Evolutionary conservation across 2,888 invertebrate species (phyloP).

Genomic region (Spialia ferax): DNA sequence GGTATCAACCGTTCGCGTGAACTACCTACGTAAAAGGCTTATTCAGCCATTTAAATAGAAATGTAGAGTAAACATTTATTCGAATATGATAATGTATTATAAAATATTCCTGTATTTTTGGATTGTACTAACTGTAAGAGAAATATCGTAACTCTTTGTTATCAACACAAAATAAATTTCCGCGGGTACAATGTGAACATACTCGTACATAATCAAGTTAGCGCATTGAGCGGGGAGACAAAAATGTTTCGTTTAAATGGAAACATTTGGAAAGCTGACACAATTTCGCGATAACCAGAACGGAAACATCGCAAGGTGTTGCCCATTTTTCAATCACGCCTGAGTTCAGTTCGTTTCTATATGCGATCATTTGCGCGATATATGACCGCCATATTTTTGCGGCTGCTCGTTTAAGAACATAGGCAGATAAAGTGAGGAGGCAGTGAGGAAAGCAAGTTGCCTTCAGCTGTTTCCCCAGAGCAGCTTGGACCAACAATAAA

Average conservation of each 20-base stretch:
- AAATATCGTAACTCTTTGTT: not conserved
- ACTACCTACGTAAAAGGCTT: too few relatives aligned
- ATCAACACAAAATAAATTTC: constrained; percentile 1
- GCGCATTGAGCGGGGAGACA: constrained; percentile 8
- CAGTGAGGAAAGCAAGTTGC: too few relatives aligned
- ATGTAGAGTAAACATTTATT: too few relatives aligned
- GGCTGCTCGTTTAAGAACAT: constrained; percentile 34
- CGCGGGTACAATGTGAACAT: not conserved
- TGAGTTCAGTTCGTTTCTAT: constrained; percentile 63
- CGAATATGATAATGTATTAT: not conserved
- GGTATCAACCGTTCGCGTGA: too few relatives aligned
- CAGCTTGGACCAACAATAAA: too few relatives aligned
- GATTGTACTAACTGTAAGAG: not conserved
- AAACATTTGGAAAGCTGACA: constrained; percentile 53
- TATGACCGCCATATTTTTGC: constrained; percentile 64
- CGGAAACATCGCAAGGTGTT: constrained; percentile 70
- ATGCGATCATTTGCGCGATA: constrained; percentile 60
- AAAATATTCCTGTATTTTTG: not conserved
- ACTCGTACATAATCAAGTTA: not conserved
- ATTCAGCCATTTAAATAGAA: too few relatives aligned
- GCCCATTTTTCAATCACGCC: constrained; percentile 73
- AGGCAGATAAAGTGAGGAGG: not conserved
- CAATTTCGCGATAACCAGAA: constrained; percentile 58
- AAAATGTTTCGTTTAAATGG: constrained; percentile 29
- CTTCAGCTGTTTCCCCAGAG: too few relatives aligned